phyloP scores from a whole-genome alignment of 1,140 invertebrate species.

The Diachasmimorpha longicaudata region DNA sequence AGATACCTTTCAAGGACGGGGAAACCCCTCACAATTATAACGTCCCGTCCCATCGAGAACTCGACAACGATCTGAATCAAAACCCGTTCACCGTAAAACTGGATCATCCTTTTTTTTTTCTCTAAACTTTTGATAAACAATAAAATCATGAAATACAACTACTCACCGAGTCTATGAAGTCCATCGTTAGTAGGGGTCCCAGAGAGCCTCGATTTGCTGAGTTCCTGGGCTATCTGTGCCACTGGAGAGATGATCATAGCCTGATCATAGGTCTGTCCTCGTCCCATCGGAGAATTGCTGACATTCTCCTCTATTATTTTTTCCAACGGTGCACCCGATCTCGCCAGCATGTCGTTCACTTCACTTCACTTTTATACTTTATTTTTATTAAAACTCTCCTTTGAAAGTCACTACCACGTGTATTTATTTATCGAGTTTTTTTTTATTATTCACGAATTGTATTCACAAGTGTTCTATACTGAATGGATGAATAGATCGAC shows the following conservation, averaged over 20 bases:
- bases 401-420: not conserved
- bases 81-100: not conserved
- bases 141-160: not conserved
- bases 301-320: not conserved
- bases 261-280: not conserved
- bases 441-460: not conserved
- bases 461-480: not conserved
- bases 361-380: not conserved
- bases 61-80: not conserved
- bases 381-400: not conserved
- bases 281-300: not conserved
- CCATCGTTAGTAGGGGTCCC: not conserved
- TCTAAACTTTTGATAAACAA: not conserved
- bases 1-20: constrained; percentile 42
- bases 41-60: constrained; percentile 14
- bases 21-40: constrained; percentile 35
- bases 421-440: not conserved
- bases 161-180: not conserved
- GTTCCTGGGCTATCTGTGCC: constrained; percentile 32
- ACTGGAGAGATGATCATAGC: constrained; percentile 33
- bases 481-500: not conserved
- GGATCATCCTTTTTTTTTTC: not conserved
- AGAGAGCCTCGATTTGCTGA: constrained; percentile 36
- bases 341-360: not conserved
- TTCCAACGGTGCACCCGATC: not conserved